A percentile compares a stretch with the other conserved stretches of the same genome.
Evolutionary conservation across 2,797 vertebrate species (phyloP).

Genomic region (Prionace glauca): DNA sequence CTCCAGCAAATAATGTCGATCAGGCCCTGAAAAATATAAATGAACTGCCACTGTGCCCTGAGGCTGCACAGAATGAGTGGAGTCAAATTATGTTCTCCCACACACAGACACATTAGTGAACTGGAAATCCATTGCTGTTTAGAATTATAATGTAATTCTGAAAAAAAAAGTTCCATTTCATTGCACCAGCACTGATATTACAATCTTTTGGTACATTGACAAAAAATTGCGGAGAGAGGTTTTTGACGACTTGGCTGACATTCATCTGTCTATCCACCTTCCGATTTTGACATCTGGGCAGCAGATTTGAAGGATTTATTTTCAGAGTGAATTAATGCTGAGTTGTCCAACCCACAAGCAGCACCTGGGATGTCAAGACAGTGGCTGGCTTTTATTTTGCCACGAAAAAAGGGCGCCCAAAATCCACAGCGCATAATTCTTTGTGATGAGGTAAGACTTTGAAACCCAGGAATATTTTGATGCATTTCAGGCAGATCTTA

Average conservation of each 20-base stretch:
- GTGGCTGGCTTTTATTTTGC: background rate
- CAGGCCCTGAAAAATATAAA: background rate
- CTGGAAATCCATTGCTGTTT: background rate
- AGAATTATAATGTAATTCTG: constrained; percentile 7
- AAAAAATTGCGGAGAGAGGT: background rate
- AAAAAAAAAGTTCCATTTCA: constrained; percentile 8
- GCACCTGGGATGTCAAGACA: background rate
- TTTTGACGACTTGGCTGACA: background rate
- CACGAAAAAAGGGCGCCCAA: background rate
- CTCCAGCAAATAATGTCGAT: background rate
- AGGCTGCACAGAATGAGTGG: background rate
- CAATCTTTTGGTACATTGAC: background rate
- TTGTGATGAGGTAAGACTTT: background rate
- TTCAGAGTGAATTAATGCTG: background rate
- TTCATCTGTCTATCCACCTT: background rate
- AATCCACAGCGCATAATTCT: background rate
- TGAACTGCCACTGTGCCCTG: background rate
- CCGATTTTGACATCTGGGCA: background rate
- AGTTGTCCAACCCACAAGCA: background rate
- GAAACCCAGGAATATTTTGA: background rate
- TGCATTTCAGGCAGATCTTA: background rate
- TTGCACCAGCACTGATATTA: background rate
- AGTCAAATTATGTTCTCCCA: background rate
- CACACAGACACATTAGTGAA: background rate
- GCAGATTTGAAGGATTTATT: background rate